A percentile compares a stretch with the other conserved stretches of the same genome.
Evolutionary conservation across 2,113 vertebrate species (phyloP).

Genomic region (Manacus vitellinus): DNA sequence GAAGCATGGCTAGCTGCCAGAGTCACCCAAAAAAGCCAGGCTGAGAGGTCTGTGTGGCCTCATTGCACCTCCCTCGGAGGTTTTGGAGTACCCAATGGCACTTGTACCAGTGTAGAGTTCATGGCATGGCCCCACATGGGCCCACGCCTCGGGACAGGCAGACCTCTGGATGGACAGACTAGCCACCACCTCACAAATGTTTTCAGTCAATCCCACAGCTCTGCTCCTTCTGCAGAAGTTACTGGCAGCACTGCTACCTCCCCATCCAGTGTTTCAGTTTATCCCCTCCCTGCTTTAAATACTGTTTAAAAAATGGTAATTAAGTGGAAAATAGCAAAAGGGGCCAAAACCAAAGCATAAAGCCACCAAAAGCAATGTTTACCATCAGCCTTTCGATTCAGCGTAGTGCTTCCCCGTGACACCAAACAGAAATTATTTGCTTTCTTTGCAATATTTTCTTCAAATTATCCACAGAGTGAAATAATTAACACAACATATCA

Average conservation of each 20-base stretch:
- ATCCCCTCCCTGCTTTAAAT: not conserved
- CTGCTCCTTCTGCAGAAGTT: not conserved
- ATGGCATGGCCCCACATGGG: rapidly evolving
- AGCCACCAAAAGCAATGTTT: not conserved
- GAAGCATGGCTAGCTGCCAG: not conserved
- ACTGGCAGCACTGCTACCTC: not conserved
- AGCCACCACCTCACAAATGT: not conserved
- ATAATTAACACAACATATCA: not conserved
- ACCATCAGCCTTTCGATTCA: not conserved
- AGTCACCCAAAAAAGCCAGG: not conserved
- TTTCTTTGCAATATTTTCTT: not conserved
- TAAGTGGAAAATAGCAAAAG: not conserved
- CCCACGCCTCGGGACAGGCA: rapidly evolving
- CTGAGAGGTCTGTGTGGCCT: not conserved
- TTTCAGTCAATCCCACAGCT: not conserved
- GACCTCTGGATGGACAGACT: rapidly evolving
- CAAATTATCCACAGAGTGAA: not conserved
- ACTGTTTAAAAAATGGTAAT: not conserved
- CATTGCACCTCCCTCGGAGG: not conserved
- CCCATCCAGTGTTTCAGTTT: not conserved
- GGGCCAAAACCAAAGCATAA: not conserved
- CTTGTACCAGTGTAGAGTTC: rapidly evolving
- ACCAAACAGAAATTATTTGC: not conserved
- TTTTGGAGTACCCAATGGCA: not conserved
- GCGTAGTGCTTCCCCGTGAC: not conserved